Base-by-base conservation (phyloP, 2,888 invertebrate species). In the Caprella mutica region DNA sequence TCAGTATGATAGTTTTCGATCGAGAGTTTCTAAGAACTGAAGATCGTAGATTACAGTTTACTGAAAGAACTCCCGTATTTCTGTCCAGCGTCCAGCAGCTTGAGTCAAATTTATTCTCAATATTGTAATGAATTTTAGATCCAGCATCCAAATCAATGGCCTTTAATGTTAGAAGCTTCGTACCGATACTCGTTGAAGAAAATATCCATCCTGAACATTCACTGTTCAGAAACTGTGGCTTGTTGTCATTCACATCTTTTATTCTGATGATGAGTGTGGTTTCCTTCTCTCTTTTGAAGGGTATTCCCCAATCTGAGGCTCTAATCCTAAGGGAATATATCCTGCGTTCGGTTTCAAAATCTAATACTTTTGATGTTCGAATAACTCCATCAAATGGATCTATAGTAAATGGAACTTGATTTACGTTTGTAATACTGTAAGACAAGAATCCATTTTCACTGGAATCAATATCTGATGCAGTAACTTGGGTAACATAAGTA, bases 361-460 rank as follows among this genome's bases (percentile, higher is more conserved):
- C 93, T 46, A 94, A 76, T 3, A 87, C 75, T 61, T 84, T 81
- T 1, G 85, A 85, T 1, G 90, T 89, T 67, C 81, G 82, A 14
- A 96, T 81, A 26, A 85, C 79, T 0, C 96, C 96, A 6, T 87
- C 85, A 74, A 93, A 93, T 70, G 89, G 92, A 70, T 94, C 92
- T 48, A 96, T 87, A 67, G 89, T 88, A 72, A 96, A 96, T 14
- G 94, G 96, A 14, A 91, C 86, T 56, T 85, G 83, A 39, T 66
- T 65, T 12, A 55, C 46, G 73, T 93, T 93, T 53, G 88, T 89
- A 67, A 94, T 86, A 68, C 89, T 86, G 76, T 93, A 96, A 1
- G 90, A 93, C 67, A 97, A 85, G 74, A 90, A 90, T 1, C 92
- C 91, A 74, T 93, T 96, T 71, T 94, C 93, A 0, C 91, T 93